These are phyloP conservation scores for Clarias magur DNA, from an alignment of 2,113 vertebrate genomes.

Conservation along the genomic window DNA sequence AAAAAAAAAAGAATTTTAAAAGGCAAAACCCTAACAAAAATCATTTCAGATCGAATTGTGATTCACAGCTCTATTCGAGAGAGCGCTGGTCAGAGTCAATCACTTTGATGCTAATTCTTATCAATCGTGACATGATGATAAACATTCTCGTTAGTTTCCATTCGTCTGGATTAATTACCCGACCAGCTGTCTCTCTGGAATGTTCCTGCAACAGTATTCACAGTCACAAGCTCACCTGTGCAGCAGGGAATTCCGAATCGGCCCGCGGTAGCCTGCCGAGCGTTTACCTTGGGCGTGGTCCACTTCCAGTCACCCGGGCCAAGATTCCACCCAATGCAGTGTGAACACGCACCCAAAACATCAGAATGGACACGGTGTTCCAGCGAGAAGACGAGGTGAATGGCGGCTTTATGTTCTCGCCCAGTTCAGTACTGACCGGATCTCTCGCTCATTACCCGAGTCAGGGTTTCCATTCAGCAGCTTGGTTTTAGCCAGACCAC, in stretches of 20 bases:
- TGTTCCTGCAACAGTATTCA: not conserved
- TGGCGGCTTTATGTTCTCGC: constrained; percentile 17
- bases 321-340: constrained; percentile 38
- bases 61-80: too few species aligned
- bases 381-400: constrained; percentile 5
- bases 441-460: not conserved
- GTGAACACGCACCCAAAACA: not conserved
- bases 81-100: not conserved
- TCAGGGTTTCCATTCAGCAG: not conserved
- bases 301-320: constrained; percentile 34
- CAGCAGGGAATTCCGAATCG: not conserved
- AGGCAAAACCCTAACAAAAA: too few species aligned
- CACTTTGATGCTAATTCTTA: not conserved
- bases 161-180: not conserved
- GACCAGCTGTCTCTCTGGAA: not conserved
- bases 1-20: too few species aligned
- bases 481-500: not conserved
- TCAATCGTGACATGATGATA: not conserved
- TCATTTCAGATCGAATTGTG: too few species aligned
- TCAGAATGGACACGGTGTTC: not conserved
- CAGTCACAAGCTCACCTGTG: not conserved
- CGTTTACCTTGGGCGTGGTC: constrained; percentile 25
- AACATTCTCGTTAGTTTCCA: not conserved
- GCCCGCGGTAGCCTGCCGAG: not conserved
- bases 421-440: not conserved